phyloP scores from a whole-genome alignment of 2,113 vertebrate genomes.

The Cacatua alba region DNA sequence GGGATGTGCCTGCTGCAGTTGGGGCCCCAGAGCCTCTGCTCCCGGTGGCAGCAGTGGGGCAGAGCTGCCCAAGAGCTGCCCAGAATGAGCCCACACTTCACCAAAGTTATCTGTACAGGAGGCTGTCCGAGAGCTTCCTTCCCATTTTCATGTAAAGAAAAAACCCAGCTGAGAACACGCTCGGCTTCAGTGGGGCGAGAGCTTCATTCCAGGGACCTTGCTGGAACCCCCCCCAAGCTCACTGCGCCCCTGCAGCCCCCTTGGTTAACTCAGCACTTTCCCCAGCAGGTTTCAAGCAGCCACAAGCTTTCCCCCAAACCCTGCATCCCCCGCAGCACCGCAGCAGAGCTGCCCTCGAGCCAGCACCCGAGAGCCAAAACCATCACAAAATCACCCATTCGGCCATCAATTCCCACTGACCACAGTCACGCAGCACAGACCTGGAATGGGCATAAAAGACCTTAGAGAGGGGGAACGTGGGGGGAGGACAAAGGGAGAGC shows the following conservation, averaged over 20 bases:
- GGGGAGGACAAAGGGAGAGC: not conserved
- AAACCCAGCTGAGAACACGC: not conserved
- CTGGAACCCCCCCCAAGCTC: rapidly evolving
- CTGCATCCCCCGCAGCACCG: rapidly evolving
- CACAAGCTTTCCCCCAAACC: not conserved
- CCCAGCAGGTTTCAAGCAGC: not conserved
- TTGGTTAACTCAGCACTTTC: not conserved
- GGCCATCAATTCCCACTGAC: not conserved
- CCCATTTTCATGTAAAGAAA: not conserved
- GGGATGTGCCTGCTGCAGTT: rapidly evolving
- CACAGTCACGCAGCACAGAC: rapidly evolving
- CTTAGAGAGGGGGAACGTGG: too few species aligned
- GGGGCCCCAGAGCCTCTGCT: not conserved
- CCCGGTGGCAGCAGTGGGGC: rapidly evolving
- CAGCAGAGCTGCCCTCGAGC: not conserved
- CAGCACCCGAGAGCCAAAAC: not conserved
- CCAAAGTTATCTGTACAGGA: not conserved
- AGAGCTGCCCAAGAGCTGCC: not conserved
- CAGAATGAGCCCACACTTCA: not conserved
- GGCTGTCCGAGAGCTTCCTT: not conserved
- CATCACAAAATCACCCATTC: rapidly evolving
- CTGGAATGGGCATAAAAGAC: not conserved
- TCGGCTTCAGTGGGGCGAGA: rapidly evolving
- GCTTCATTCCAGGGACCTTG: not conserved
- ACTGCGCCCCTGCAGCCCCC: not conserved